Base-by-base conservation (phyloP, 2,113 vertebrate genomes). In the Alaudala cheleensis region DNA sequence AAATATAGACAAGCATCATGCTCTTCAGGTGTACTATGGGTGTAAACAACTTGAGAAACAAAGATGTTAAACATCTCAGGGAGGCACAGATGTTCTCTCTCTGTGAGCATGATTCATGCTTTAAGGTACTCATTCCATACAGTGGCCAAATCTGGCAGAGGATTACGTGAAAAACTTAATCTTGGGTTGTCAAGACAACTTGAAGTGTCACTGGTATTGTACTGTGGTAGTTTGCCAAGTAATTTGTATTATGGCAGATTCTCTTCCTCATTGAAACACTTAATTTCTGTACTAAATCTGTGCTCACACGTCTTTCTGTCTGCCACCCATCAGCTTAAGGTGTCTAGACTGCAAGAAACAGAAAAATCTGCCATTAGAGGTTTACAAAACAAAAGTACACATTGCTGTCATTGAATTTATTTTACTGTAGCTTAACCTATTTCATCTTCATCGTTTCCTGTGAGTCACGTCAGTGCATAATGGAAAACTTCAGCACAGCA, bases 381-480 rank as follows among this genome's bases (percentile, higher is more conserved):
- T 42, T 64, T 67, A 72, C 21, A 64, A 82, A 84, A 64, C 53
- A 65, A 50, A 87, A 90, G 26, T n/a, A 65, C 33, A 61, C 3
- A 31, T 40, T 57, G 12, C 39, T 82, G 33, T 31, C 62, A 77
- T 5, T 47, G 64, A 78, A 51, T 77, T 94, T 50, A 50, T 88
- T 94, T 85, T 54, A 50, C 26, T 73, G 70, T 22, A 57, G 39
- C 25, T 82, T 82, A 87, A 91, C 33, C 66, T 90, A 73, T 89
- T 92, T 87, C 20, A 44, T 80, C 53, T 73, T 76, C 58, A 45
- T 39, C n/a, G 40, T 58, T 95, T 94, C 53, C 66, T 44, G 14
- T 66, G 91, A 94, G 50, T 54, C 81, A 90, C 64, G 92, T 88
- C 76, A 95, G 57, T 89, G 50, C 44, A 45, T 57, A 89, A 95